Conservation (phyloP, 2,797 vertebrate species). For the Leptodactylus fallax region DNA sequence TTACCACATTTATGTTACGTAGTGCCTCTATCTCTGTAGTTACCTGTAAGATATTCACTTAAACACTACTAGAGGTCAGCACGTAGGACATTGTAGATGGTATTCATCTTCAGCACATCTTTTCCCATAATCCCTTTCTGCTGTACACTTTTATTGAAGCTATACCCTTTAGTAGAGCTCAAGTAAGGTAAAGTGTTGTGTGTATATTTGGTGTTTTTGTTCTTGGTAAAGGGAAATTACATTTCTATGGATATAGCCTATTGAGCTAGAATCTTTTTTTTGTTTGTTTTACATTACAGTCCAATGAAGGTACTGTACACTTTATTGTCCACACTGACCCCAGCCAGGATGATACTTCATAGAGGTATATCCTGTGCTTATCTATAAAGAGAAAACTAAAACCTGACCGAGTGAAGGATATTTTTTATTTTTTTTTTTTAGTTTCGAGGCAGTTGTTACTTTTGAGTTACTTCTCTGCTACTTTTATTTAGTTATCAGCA, state of each 20-base stretch:
- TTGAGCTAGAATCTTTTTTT: not conserved
- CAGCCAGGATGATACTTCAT: no score
- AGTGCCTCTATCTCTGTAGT: not conserved
- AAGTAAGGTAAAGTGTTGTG: not conserved
- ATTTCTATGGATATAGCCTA: not conserved
- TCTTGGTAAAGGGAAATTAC: constrained; percentile 30
- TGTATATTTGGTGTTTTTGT: not conserved
- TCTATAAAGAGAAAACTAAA: not conserved
- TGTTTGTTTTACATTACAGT: no score
- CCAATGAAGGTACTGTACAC: no score
- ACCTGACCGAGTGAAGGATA: not conserved
- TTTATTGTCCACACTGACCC: no score
- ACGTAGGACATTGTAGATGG: not conserved
- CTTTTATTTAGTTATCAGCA: constrained; percentile 31
- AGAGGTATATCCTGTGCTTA: not conserved
- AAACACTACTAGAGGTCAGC: not conserved
- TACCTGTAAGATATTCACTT: not conserved
- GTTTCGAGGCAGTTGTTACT: not conserved
- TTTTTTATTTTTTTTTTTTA: no score
- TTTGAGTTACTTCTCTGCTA: not conserved
- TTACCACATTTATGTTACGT: not conserved
- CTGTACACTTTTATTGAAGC: constrained; percentile 23
- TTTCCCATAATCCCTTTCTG: constrained; percentile 7
- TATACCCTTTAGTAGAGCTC: not conserved
- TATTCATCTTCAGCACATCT: not conserved